These are phyloP conservation scores for Heterodera schachtii DNA, from an alignment of 1,140 invertebrate genomes.

Conservation along the genomic window DNA sequence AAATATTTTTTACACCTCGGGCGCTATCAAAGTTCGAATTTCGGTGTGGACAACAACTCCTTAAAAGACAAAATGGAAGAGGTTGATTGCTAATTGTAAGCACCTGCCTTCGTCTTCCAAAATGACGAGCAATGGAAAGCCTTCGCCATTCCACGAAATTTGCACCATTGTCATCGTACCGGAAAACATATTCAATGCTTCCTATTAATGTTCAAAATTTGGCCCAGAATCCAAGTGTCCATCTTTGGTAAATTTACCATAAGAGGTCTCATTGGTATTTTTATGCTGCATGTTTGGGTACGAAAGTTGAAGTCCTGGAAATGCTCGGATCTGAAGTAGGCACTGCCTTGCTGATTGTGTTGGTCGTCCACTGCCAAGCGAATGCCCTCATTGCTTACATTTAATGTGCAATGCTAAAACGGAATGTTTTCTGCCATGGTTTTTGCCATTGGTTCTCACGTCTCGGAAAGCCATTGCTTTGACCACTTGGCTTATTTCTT, in stretches of 20 bases:
- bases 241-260: neutral
- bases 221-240: too few species aligned
- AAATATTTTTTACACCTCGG: neutral
- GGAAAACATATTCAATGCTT: conserved; percentile 29
- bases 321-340: conserved; percentile 26
- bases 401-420: conserved; percentile 25
- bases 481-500: conserved; percentile 25
- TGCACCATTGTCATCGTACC: conserved; percentile 10
- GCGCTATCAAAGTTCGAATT: conserved; percentile 23
- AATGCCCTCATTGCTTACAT: conserved; percentile 30
- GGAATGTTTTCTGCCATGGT: neutral
- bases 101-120: conserved; percentile 19
- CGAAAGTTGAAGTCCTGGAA: conserved; percentile 23
- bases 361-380: conserved; percentile 23
- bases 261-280: conserved; percentile 10
- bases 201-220: neutral
- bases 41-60: conserved; percentile 20
- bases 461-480: conserved; percentile 25
- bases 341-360: conserved; percentile 23
- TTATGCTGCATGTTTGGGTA: conserved; percentile 12
- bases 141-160: conserved; percentile 20
- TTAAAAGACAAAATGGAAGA: neutral
- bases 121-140: conserved; percentile 17
- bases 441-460: neutral
- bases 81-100: neutral